Evolutionary conservation across 2,888 invertebrate genomes (phyloP), one percentile per base, ranked within the genome.

Genomic region (Oscheius sp.): DNA sequence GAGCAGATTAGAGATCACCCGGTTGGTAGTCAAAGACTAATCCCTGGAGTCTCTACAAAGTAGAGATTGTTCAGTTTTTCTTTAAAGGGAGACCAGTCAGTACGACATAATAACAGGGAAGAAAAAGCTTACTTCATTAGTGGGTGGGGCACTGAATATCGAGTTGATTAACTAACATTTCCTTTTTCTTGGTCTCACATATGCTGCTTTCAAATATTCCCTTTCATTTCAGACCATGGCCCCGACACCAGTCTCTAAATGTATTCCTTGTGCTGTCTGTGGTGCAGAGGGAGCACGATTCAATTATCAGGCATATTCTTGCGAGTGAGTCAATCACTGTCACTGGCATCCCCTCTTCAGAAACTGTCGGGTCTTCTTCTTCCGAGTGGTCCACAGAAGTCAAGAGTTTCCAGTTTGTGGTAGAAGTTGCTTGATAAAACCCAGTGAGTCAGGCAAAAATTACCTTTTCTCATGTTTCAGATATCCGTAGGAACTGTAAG

Each of bases 351-450:
- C 21, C 21, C 57, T 21, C 21, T 42, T 42, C n/a, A 60, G 60
- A 37, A 60, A 60, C 32, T 60, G 60, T 10, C 60, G 60, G 0
- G 60, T 60, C n/a, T 60, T 60, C 37, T 60, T 60, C 60, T 60
- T 60, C 60, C 60, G 60, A 33, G 60, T 60, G 11, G 35, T 60
- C 35, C n/a, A n/a, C 33, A 10, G 37, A 10, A 60, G 37, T 37
- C 60, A 60, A 37, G n/a, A 37, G 37, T 37, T 60, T 35, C 10
- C 37, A 7, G 33, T 13, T 33, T 60, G 60, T 35, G 11, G 35
- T n/a, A 37, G 10, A 35, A 60, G 3, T 2, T 60, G 37, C 35
- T 13, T 13, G 2, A 35, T 33, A n/a, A 33, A 35, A 35, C 35
- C 60, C 7, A 60, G 35, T 58, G 11, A 58, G n/a, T 58, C 32